Evolutionary conservation across 1,140 invertebrate species (phyloP).

Genomic region (Brachionus sp.): DNA sequence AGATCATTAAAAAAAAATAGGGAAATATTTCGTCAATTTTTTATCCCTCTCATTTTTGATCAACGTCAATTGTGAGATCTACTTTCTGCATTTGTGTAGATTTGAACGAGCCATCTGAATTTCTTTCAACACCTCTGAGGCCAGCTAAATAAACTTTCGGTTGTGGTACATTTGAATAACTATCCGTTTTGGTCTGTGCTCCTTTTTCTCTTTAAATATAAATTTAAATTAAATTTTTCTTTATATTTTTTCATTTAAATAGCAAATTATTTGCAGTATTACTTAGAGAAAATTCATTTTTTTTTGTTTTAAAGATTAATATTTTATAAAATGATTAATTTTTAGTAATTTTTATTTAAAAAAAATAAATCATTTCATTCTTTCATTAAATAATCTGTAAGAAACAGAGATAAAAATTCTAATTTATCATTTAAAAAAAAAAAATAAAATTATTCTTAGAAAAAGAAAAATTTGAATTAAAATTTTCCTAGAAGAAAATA

Average conservation of each 20-base stretch:
- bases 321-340: no score
- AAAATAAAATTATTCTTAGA: no score
- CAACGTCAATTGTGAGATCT: conserved; percentile 59
- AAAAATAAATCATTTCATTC: no score
- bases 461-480: neutral
- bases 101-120: conserved; percentile 51
- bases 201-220: conserved; percentile 52
- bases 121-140: conserved; percentile 51
- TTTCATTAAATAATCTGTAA: no score
- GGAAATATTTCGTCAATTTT: conserved; percentile 2
- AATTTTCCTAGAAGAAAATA: neutral
- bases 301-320: no score
- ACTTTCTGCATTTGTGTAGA: conserved; percentile 58
- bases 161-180: conserved; percentile 57
- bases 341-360: no score
- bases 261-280: conserved; percentile 47
- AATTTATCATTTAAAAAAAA: no score
- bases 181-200: conserved; percentile 58
- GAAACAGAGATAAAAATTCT: no score
- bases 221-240: neutral
- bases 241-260: no score
- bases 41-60: conserved; percentile 45
- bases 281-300: no score
- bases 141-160: conserved; percentile 58
- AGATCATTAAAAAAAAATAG: neutral